Conservation (phyloP, 2,797 vertebrate genomes). For the Triplophysa bombifrons region DNA sequence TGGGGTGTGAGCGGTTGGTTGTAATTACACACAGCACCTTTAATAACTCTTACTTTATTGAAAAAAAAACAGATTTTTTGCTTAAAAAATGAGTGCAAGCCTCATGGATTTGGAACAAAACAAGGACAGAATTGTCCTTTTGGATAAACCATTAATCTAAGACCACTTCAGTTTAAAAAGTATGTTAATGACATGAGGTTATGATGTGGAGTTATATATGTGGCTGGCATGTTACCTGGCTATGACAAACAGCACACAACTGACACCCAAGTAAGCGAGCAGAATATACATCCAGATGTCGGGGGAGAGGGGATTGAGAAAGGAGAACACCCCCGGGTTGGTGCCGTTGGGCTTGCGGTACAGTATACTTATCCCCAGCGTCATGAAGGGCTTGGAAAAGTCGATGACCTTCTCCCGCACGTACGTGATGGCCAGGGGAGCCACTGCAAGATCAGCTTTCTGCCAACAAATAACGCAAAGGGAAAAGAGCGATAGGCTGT, state of each 20-base stretch:
- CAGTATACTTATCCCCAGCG: slow-evolving; percentile 99
- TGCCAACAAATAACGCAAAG: slow-evolving; percentile 82
- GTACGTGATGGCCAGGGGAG: slow-evolving; percentile 96
- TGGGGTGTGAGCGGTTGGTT: no score
- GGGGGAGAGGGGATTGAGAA: slow-evolving; percentile 99
- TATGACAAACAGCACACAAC: slow-evolving; percentile 99
- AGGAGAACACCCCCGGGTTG: slow-evolving; percentile 99
- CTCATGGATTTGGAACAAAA: background rate
- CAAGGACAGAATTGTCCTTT: background rate
- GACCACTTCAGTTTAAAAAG: slow-evolving; percentile 9
- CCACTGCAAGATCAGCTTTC: slow-evolving; percentile 99
- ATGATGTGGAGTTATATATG: slow-evolving; percentile 57
- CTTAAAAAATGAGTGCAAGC: background rate
- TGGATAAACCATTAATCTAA: no score
- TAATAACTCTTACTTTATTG: no score
- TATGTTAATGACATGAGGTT: slow-evolving; percentile 48
- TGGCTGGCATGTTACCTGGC: slow-evolving; percentile 97
- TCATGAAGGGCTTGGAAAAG: slow-evolving; percentile 99
- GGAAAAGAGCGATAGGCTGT: slow-evolving; percentile 69
- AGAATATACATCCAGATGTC: slow-evolving; percentile 99
- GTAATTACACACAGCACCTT: no score
- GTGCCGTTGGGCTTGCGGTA: slow-evolving; percentile 99
- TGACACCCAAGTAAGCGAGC: slow-evolving; percentile 99
- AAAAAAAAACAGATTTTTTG: no score
- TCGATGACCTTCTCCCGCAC: slow-evolving; percentile 98